Evolutionary conservation across 2,888 invertebrate species (phyloP), one percentile per base, ranked within the genome.

Genomic region (Lithophane ornitopus): DNA sequence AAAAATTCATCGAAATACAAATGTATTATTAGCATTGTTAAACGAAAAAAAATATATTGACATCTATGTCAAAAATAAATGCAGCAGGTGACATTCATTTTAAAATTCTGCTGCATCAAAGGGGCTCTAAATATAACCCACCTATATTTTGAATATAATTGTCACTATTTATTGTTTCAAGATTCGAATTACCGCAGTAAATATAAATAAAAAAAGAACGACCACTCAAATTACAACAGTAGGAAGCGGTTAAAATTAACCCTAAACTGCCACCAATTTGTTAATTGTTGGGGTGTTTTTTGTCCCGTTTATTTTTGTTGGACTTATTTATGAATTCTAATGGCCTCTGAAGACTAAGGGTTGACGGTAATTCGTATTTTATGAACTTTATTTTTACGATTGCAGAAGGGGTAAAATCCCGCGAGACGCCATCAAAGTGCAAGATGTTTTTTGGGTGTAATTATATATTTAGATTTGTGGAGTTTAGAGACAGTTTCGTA

Each of bases 301-400:
- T 94, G 93, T 93, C 85, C 84, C 74, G 86, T 87, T 90, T 90
- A 91, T 93, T 93, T 92, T 72, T 89, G 89, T 90, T 91, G 90
- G 90, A 91, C 91, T 93, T 95, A 95, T 96, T 96, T 96, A 96
- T 96, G 95, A 95, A 94, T 94, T 94, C 91, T 94, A 95, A 95
- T 94, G 93, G 94, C 92, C 93, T 92, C 92, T 88, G 90, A 94
- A 95, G 94, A 92, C 89, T 88, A 89, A 90, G 95, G 95, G 94
- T 93, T 93, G 92, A 90, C 90, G 94, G 94, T 95, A 94, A 96
- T 96, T 96, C 94, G 94, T 95, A 95, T 79, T 96, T 96, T 96
- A 95, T 93, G 94, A 92, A 93, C 91, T 94, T 93, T 94, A 94
- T 95, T 95, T 96, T 95, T 93, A 91, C 89, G 87, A 85, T 89